These are phyloP conservation scores for Silurus aristotelis DNA, from an alignment of 2,797 vertebrate genomes.

Conservation along the genomic window DNA sequence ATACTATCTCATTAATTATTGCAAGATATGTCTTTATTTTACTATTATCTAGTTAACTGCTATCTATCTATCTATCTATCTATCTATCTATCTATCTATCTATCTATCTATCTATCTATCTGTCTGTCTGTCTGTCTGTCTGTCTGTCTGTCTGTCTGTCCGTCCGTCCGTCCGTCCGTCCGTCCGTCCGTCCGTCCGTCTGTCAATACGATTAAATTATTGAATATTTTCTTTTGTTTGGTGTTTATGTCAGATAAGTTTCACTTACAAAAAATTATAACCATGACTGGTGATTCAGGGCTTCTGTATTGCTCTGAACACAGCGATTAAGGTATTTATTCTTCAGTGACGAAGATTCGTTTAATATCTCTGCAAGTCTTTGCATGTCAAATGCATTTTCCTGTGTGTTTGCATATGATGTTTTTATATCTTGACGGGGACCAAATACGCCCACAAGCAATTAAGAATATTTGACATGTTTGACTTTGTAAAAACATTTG, in stretches of 20 bases:
- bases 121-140: too few species aligned
- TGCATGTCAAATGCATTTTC: not conserved
- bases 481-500: constrained; percentile 2
- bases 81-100: too few species aligned
- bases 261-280: not conserved
- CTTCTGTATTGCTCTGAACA: not conserved
- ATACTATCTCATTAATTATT: not conserved
- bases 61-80: too few species aligned
- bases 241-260: not conserved
- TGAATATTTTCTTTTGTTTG: not conserved
- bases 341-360: not conserved
- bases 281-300: not conserved
- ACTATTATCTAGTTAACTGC: not conserved
- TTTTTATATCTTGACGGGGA: not conserved
- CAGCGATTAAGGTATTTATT: not conserved
- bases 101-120: too few species aligned
- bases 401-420: not conserved
- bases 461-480: not conserved
- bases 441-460: not conserved
- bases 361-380: not conserved
- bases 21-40: not conserved
- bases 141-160: too few species aligned
- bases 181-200: too few species aligned
- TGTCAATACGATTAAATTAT: not conserved
- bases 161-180: too few species aligned